These are phyloP conservation scores for Triplophysa bombifrons DNA, from an alignment of 2,797 vertebrate genomes.

Conservation along the genomic window DNA sequence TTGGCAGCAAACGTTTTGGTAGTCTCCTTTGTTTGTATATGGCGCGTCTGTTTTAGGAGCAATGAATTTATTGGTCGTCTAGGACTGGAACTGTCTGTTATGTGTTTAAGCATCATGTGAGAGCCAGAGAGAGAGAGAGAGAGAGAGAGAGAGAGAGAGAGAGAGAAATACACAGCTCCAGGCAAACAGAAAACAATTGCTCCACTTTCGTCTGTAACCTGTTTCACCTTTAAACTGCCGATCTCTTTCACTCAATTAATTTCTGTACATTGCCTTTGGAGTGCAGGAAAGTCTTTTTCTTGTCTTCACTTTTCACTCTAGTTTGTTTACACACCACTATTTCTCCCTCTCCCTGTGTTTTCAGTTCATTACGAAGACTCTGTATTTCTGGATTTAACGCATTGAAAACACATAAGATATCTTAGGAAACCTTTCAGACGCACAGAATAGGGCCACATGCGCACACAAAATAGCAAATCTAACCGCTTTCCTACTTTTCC, in stretches of 20 bases:
- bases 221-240: constrained; percentile 60
- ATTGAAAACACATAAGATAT: constrained; percentile 21
- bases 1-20: too few relatives aligned
- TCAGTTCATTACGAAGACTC: constrained; percentile 12
- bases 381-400: background rate
- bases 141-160: constrained; percentile 34
- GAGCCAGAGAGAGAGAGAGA: constrained; percentile 26
- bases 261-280: constrained; percentile 54
- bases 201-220: constrained; percentile 52
- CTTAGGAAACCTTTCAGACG: constrained; percentile 14
- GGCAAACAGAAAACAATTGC: constrained; percentile 61
- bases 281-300: constrained; percentile 49
- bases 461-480: background rate
- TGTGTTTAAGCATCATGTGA: constrained; percentile 30
- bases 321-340: constrained; percentile 26
- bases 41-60: background rate
- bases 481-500: background rate
- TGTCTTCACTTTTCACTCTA: constrained; percentile 26
- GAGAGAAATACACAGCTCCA: constrained; percentile 55
- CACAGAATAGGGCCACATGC: background rate
- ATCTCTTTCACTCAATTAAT: constrained; percentile 63
- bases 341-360: constrained; percentile 21
- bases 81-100: background rate
- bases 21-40: too few relatives aligned
- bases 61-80: background rate